phyloP scores from a whole-genome alignment of 2,888 invertebrate species.

The Bellardia pandia region DNA sequence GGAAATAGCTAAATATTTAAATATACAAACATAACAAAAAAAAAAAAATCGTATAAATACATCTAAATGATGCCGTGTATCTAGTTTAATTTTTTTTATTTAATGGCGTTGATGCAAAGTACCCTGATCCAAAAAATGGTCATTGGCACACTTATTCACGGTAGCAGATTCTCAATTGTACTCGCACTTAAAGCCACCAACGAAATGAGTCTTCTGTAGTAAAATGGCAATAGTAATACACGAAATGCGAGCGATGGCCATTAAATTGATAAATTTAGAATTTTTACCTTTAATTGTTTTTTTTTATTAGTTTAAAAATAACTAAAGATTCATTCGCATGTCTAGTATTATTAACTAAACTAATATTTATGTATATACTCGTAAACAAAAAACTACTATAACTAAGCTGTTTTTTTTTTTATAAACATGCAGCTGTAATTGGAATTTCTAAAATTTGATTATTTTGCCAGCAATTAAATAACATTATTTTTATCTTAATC shows the following conservation, averaged over 20 bases:
- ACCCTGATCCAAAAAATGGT: constrained; percentile 71
- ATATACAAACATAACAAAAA: constrained; percentile 18
- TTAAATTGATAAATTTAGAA: constrained; percentile 62
- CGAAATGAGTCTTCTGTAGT: constrained; percentile 59
- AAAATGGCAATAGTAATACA: constrained; percentile 39
- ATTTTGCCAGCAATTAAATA: constrained; percentile 5
- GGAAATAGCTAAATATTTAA: constrained; percentile 55
- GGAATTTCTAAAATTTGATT: background rate
- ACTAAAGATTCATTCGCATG: constrained; percentile 44
- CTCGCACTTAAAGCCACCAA: constrained; percentile 39
- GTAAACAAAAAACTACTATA: background rate
- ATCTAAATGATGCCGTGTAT: constrained; percentile 54
- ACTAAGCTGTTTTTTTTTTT: background rate
- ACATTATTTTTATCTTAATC: constrained; percentile 30
- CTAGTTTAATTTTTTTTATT: constrained; percentile 55
- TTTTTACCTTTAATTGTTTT: constrained; percentile 68
- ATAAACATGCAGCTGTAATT: constrained; percentile 10
- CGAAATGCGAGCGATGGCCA: constrained; percentile 67
- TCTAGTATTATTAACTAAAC: constrained; percentile 3
- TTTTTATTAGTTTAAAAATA: constrained; percentile 46
- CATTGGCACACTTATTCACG: constrained; percentile 67
- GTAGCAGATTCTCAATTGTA: constrained; percentile 46
- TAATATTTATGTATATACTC: too few species aligned
- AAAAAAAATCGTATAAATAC: constrained; percentile 6
- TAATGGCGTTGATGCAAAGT: constrained; percentile 31